A percentile compares a stretch with the other conserved stretches of the same genome.
These are phyloP conservation scores for Raja brachyura DNA, from an alignment of 2,113 vertebrate genomes.

Conservation along the genomic window DNA sequence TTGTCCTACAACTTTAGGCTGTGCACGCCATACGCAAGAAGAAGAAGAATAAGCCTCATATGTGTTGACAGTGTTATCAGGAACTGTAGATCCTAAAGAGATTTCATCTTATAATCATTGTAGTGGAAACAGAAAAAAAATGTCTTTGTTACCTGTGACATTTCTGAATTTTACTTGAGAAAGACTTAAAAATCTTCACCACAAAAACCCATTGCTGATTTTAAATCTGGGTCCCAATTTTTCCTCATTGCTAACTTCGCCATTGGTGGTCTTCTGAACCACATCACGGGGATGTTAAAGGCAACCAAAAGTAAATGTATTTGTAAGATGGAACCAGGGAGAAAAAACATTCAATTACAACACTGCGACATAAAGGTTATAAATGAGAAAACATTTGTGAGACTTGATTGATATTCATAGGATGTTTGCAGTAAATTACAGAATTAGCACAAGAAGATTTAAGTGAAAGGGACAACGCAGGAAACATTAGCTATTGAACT, in stretches of 20 bases:
- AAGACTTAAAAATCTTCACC: background rate
- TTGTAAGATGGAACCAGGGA: too few species aligned
- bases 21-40: too few species aligned
- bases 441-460: background rate
- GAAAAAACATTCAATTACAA: background rate
- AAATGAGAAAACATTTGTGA: background rate
- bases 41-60: too few species aligned
- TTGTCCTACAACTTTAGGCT: too few species aligned
- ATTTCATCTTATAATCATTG: background rate
- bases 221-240: background rate
- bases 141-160: background rate
- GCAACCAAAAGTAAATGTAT: background rate
- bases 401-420: background rate
- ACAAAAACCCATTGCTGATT: background rate
- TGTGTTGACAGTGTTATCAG: background rate
- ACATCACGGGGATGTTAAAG: background rate
- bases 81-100: conserved; percentile 4
- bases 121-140: background rate
- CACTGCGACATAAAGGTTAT: background rate
- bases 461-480: background rate
- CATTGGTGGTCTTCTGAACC: background rate
- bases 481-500: background rate
- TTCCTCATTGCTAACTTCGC: background rate
- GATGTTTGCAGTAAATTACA: background rate
- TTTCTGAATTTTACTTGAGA: background rate